Evolutionary conservation across 2,113 vertebrate species (phyloP), one percentile per base, ranked within the genome.

Genomic region (mouse (Mus musculus)): DNA sequence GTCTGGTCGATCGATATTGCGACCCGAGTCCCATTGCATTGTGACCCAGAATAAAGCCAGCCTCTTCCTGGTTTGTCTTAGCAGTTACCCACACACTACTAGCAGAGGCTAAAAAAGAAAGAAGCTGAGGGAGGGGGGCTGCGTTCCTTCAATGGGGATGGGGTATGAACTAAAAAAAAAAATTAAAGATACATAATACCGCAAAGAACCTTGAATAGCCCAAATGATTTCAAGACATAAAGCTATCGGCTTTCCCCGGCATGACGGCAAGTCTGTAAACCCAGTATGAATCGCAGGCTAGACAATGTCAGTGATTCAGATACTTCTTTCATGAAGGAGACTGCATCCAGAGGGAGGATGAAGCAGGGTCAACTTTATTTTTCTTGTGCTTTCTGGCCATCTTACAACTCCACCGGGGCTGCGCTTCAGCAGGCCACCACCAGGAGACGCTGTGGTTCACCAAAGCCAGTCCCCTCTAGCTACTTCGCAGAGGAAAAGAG

Each of bases 381-480:
- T 3, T 2, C 10, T 4, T 22, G 49, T 42, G 65, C 59, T 13
- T 14, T 30, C 36, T 0, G 3, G 28, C 2, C 24, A 4, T 6
- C 26, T 1, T 17, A 2, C 14, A 61, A 69, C 46, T 8, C 39
- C 24, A 2, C 67, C 26, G 52, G 73, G 69, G 49, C 39, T 59
- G 39, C 10, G 0, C n/a, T 75, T 88, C 0, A 13, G 33, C 0
- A 8, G 12, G 2, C 0, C 0, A 88, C 92, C 92, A 71, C 90
- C 54, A 95, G 78, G 84, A 90, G 87, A 14, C 92, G 63, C 72
- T 54, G 61, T 30, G 33, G 52, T 46, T 52, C 69, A 26, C 0
- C 16, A 63, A 72, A 71, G 28, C 26, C 75, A 6, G 33, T 7
- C 42, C 3, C 0, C 1, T 20, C 5, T 2, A 36, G 69, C 72